Base-by-base conservation (phyloP, 2,888 invertebrate genomes). In the Caenorhabditis wallacei region DNA sequence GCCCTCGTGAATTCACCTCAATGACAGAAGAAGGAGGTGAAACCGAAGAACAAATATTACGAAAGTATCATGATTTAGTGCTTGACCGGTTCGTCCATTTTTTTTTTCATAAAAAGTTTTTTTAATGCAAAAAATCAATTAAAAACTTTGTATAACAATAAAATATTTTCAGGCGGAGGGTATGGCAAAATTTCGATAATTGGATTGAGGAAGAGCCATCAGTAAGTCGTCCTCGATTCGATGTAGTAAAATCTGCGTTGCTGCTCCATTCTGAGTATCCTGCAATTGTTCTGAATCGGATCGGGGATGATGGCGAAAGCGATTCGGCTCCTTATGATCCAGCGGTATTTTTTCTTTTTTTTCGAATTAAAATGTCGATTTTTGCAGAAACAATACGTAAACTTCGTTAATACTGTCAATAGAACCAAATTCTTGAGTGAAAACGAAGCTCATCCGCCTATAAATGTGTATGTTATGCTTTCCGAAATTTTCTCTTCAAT, bases 121-220 rank as follows among this genome's bases (percentile, higher is more conserved):
- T n/a, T n/a, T n/a, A n/a, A n/a, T n/a, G n/a, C n/a, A n/a, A n/a
- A n/a, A n/a, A n/a, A n/a, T n/a, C n/a, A n/a, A n/a, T n/a, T n/a
- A n/a, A n/a, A n/a, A n/a, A n/a, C n/a, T n/a, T n/a, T n/a, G n/a
- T n/a, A n/a, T n/a, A n/a, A n/a, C n/a, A n/a, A n/a, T n/a, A n/a
- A n/a, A n/a, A n/a, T n/a, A n/a, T 46, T 46, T 46, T 16, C n/a
- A 64, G 64, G n/a, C 20, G 8, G 1, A 3, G 46, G 3, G 0
- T 64, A 37, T 66, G 66, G 66, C 2, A 20, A 20, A 22, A 53
- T 20, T 63, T 64, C 48, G 74, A 74, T 35, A n/a, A 2, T 1
- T 74, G 64, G 74, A 22, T 64, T 10, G 20, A 46, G 1, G 64
- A 74, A 13, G 56, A 64, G 1, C 64, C 74, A 37, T 5, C 46